Evolutionary conservation across 1,140 invertebrate species (phyloP).

Genomic region (Rhopalosiphum padi): DNA sequence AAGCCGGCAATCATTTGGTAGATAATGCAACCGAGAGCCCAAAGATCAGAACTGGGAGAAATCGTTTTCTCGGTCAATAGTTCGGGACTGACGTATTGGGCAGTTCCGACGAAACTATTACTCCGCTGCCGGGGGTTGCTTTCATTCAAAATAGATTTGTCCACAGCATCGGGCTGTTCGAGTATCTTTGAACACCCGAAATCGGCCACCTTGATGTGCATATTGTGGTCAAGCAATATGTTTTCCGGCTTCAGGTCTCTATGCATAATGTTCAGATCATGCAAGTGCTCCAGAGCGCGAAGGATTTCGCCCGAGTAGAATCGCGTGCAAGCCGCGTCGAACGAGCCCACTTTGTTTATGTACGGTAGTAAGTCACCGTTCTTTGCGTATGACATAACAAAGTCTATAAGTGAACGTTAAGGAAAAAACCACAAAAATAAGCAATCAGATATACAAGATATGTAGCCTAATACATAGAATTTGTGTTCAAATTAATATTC

Average conservation of each 20-base stretch:
- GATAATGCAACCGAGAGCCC: constrained; percentile 97
- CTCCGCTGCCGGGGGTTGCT: constrained; percentile 66
- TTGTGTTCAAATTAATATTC: not conserved
- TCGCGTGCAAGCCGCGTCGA: constrained; percentile 85
- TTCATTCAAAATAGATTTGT: constrained; percentile 62
- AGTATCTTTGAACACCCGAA: constrained; percentile 94
- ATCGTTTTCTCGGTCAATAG: constrained; percentile 83
- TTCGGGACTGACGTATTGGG: constrained; percentile 98
- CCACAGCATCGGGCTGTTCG: constrained; percentile 60
- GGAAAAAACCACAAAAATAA: constrained; percentile 52
- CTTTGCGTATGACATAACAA: constrained; percentile 94
- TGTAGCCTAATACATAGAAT: not conserved
- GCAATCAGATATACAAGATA: not conserved
- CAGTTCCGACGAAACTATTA: constrained; percentile 98
- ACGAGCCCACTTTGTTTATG: constrained; percentile 89
- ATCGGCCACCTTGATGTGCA: constrained; percentile 97
- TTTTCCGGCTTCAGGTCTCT: constrained; percentile 89
- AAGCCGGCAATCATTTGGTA: constrained; percentile 96
- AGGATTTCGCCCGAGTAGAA: constrained; percentile 92
- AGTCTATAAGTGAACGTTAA: constrained; percentile 69
- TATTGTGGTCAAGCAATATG: constrained; percentile 87
- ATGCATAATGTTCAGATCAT: constrained; percentile 90
- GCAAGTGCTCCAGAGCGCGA: constrained; percentile 89
- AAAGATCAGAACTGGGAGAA: constrained; percentile 88
- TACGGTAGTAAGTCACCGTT: constrained; percentile 92